Evolutionary conservation across 1,140 invertebrate genomes (phyloP), one percentile per base, ranked within the genome.

Genomic region (Steinernema khuongi): DNA sequence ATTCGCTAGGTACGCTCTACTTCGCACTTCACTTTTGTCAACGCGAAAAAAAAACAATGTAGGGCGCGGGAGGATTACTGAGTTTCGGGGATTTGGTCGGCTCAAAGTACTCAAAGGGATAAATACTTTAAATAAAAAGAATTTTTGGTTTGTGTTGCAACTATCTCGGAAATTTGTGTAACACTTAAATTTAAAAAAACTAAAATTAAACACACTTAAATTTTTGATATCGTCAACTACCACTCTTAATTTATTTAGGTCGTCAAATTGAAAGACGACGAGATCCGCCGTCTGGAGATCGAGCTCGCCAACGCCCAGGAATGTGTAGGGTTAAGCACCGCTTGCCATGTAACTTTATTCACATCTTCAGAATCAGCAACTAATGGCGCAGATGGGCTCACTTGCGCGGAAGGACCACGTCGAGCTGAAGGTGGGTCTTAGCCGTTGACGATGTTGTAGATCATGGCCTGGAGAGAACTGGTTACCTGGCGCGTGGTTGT

Each of bases 361-460:
- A 31, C 28, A 73, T 73, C 30, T 72, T 50, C 32, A 77, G 76
- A 77, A 77, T 43, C 76, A 77, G 36, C 70, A 68, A 36, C 36
- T 77, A 33, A 77, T 75, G 31, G 36, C 77, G 28, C 76, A 77
- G 67, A 22, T 77, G 33, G 70, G 75, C 19, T n/a, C 41, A 7
- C 67, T 77, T 28, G 73, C 76, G 44, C 70, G 44, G 44, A 41
- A 66, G 19, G 71, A 77, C 19, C 30, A 33, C 17, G 30, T 26
- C 1, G 69, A 36, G 31, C n/a, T 43, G 11, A 75, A 77, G 28
- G 75, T 77, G 31, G 70, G 60, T 68, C 22, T 81, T 68, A 81
- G 68, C 74, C 79, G 11, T 79, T 76, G 28, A 77, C 75, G 33
- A 81, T 81, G 67, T 81, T 82, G 19, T 67, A 60, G 28, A 81